A percentile compares a stretch with the other conserved stretches of the same genome.
These are phyloP conservation scores for Drosophila erecta DNA, from an alignment of 1,140 invertebrate genomes.

Conservation along the genomic window DNA sequence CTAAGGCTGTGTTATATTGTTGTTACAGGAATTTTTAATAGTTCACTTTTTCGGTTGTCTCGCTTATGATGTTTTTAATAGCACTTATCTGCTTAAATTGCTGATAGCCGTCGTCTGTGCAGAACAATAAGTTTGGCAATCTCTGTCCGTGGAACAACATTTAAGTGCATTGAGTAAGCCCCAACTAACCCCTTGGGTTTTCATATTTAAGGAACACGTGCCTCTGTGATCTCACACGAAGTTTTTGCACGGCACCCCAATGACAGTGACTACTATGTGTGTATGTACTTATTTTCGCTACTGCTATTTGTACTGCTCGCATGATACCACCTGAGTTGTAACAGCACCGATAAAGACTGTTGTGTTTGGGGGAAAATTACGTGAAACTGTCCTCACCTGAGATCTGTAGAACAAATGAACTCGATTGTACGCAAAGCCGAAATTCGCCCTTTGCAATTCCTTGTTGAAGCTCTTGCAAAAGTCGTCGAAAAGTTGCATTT, in stretches of 20 bases:
- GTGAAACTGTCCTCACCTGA: conserved; percentile 59
- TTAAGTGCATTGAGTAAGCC: too few species aligned
- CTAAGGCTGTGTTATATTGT: background rate
- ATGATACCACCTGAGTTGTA: conserved; percentile 23
- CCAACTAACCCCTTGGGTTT: background rate
- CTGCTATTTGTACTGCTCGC: conserved; percentile 11
- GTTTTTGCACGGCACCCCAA: conserved; percentile 6
- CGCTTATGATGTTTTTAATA: background rate
- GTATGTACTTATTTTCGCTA: conserved; percentile 6
- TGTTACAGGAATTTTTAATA: background rate
- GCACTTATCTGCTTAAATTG: conserved; percentile 9
- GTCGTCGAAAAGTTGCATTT: conserved; percentile 71
- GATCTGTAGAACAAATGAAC: conserved; percentile 77
- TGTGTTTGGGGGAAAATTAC: conserved; percentile 4
- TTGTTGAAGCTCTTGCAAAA: conserved; percentile 65
- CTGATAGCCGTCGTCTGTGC: background rate
- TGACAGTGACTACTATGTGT: conserved; percentile 12
- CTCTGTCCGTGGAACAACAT: background rate
- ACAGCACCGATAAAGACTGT: conserved; percentile 22
- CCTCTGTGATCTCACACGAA: conserved; percentile 25
- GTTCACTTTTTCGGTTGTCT: background rate
- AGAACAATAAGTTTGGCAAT: background rate
- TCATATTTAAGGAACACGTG: conserved; percentile 21
- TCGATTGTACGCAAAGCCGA: conserved; percentile 71
- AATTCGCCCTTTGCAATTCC: conserved; percentile 68